phyloP scores from a whole-genome alignment of 2,113 vertebrate species.

The Struthio camelus region DNA sequence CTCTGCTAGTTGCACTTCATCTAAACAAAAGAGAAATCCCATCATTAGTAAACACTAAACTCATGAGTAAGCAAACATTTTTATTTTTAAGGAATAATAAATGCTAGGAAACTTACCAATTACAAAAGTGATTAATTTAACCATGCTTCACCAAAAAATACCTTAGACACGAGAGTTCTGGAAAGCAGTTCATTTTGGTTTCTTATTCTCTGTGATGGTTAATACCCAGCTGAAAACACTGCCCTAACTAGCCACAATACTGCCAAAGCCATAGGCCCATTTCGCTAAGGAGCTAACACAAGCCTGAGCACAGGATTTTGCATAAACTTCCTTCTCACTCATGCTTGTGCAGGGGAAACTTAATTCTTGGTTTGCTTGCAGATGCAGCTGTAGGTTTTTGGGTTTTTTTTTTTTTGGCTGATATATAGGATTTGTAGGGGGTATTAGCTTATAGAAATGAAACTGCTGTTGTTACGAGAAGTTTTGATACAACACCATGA shows the following conservation, averaged over 20 bases:
- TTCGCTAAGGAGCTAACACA: not conserved
- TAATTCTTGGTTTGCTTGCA: not conserved
- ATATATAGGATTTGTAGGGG: not conserved
- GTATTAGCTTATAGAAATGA: not conserved
- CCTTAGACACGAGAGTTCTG: not conserved
- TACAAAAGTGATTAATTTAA: not conserved
- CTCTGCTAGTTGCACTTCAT: conserved; percentile 20
- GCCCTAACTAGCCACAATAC: not conserved
- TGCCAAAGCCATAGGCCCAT: not conserved
- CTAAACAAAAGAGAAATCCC: conserved; percentile 29
- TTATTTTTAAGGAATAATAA: not conserved
- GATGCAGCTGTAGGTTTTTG: accelerated
- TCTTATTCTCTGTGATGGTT: not conserved
- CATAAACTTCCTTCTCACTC: not conserved
- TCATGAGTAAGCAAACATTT: not conserved
- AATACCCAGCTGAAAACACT: not conserved
- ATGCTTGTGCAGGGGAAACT: not conserved
- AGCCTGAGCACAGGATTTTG: not conserved
- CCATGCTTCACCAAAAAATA: not conserved
- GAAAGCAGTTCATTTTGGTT: not conserved
- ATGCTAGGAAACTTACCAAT: not conserved
- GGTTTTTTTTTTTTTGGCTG: not conserved
- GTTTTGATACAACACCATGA: not conserved
- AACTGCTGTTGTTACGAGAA: not conserved
- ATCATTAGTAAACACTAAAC: not conserved